Conservation (phyloP, 2,888 invertebrate genomes). For the Tryphoninae sp. region DNA sequence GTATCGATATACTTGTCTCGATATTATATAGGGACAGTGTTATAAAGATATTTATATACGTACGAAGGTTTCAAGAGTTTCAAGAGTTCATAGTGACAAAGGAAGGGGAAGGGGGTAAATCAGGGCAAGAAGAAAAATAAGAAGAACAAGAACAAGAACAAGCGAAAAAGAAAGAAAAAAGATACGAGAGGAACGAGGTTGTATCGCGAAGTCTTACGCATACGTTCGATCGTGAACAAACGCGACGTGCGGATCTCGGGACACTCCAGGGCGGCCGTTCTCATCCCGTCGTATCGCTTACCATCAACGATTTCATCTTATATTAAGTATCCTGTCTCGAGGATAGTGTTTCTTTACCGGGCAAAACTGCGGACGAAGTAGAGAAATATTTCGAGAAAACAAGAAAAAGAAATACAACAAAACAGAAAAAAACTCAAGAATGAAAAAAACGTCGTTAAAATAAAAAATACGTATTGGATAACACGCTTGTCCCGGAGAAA, state of each 20-base stretch:
- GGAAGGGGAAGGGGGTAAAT: slow-evolving; percentile 54
- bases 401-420: not conserved
- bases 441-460: not conserved
- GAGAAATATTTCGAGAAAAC: slow-evolving; percentile 41
- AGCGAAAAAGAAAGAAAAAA: not conserved
- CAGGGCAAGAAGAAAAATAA: slow-evolving; percentile 56
- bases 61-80: slow-evolving; percentile 54
- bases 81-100: slow-evolving; percentile 53
- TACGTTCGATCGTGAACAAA: slow-evolving; percentile 68
- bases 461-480: slow-evolving; percentile 9
- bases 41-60: slow-evolving; percentile 60
- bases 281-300: slow-evolving; percentile 76
- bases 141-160: slow-evolving; percentile 33
- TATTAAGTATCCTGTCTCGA: slow-evolving; percentile 76
- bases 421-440: not conserved
- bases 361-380: slow-evolving; percentile 27
- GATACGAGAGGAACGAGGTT: slow-evolving; percentile 62
- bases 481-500: not conserved
- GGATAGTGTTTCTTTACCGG: slow-evolving; percentile 74
- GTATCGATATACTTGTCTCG: slow-evolving; percentile 76
- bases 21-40: slow-evolving; percentile 58
- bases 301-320: slow-evolving; percentile 79
- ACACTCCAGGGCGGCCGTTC: slow-evolving; percentile 73
- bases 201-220: slow-evolving; percentile 78
- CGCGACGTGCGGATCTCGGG: slow-evolving; percentile 73